Evolutionary conservation across 1,140 invertebrate species (phyloP), one percentile per base, ranked within the genome.

Genomic region (Anoplolepis gracilipes): DNA sequence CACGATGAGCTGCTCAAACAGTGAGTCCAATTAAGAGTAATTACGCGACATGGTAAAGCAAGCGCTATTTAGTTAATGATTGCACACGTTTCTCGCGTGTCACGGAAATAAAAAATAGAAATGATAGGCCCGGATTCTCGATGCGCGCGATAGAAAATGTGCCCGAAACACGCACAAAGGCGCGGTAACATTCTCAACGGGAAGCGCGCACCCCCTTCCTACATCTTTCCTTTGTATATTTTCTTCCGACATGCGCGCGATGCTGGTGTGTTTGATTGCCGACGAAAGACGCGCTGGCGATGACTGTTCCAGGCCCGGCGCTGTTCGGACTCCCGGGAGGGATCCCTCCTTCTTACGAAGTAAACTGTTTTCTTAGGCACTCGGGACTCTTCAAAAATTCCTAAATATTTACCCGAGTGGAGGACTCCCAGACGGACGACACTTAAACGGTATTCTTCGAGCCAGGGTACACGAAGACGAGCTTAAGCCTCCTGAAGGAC

Each of bases 281-380:
- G 78, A 82, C 78, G 78, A 73, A 82, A 82, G 78, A 82, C 78
- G 69, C 36, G 25, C 78, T 42, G 36, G 53, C 67, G 78, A 82
- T 82, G 78, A 82, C 67, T 82, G 78, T 73, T 82, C 67, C 87
- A 86, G 77, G 70, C 70, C 46, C n/a, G 78, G 22, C 62, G 69
- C 53, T 49, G 70, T 30, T 70, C 72, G 57, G 39, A n/a, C 86
- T 75, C 76, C 72, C 75, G 39, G 75, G 75, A 64, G 70, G 72
- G 85, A 81, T 84, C 85, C 76, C 77, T 81, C 72, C 84, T 49
- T 75, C 67, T 78, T 84, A 79, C 39, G 85, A 87, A 81, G 90
- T 91, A 93, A 93, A 93, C 92, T 92, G 93, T 94, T 94, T 94
- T 92, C 93, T 93, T 91, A 94, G 92, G 93, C 92, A 93, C 91